Conservation (phyloP, 2,113 vertebrate genomes). For the Lichenostomus cassidix region DNA sequence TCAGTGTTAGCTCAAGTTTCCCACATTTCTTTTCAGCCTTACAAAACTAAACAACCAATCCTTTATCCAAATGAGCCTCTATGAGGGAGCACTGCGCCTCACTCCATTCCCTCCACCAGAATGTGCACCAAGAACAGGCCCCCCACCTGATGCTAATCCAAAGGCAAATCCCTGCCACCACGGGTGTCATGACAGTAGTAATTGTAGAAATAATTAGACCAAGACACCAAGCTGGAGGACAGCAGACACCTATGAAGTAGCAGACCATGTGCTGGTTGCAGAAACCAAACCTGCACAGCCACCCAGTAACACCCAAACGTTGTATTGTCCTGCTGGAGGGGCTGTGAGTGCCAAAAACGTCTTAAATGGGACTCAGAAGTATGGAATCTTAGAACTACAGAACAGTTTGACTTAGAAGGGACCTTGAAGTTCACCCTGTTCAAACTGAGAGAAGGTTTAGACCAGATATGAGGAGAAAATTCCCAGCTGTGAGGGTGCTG, state of each 20-base stretch:
- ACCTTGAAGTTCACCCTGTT: not conserved
- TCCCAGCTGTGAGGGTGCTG: rapidly evolving
- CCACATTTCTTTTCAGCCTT: not conserved
- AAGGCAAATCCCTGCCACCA: not conserved
- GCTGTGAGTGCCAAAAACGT: not conserved
- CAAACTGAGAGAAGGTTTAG: not conserved
- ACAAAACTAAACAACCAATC: not conserved
- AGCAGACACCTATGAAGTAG: not conserved
- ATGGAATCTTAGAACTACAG: not conserved
- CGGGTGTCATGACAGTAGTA: rapidly evolving
- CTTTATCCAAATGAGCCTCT: not conserved
- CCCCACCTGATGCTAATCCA: not conserved
- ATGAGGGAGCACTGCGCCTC: not conserved
- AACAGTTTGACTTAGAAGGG: not conserved
- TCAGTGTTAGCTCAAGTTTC: not conserved
- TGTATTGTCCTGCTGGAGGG: rapidly evolving
- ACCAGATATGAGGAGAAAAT: not conserved
- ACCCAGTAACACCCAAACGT: not conserved
- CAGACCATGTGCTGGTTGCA: not conserved
- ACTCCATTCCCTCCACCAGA: not conserved
- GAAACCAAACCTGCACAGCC: not conserved
- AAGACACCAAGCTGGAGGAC: not conserved
- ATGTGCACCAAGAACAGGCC: not conserved
- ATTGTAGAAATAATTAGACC: not conserved
- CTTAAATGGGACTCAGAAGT: not conserved